Conservation (phyloP, 2,888 invertebrate genomes). For the Drosophila percnosoma region DNA sequence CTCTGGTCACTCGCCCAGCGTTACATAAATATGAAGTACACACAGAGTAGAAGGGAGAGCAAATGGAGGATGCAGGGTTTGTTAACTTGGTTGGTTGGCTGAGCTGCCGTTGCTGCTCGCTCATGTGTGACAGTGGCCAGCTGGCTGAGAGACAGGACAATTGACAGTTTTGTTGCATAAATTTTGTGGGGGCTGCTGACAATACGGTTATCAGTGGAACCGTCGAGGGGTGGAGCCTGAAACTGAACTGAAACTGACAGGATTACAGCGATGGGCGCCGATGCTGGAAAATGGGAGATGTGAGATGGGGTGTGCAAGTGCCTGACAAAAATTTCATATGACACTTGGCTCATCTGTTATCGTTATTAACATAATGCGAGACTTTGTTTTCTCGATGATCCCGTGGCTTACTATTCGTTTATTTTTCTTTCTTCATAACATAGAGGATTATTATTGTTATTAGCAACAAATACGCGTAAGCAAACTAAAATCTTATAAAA, state of each 20-base stretch:
- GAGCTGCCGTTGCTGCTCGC: constrained; percentile 48
- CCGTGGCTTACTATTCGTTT: constrained; percentile 22
- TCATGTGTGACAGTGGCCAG: constrained; percentile 68
- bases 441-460: constrained; percentile 19
- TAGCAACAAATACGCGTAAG: neutral
- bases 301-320: constrained; percentile 9
- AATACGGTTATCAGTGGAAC: constrained; percentile 29
- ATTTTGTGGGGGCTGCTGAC: constrained; percentile 46
- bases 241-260: constrained; percentile 51
- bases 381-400: constrained; percentile 41
- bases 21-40: constrained; percentile 55
- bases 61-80: neutral
- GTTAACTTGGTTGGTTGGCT: constrained; percentile 50
- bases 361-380: constrained; percentile 50
- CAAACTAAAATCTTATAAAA: neutral
- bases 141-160: constrained; percentile 55
- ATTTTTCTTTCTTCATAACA: constrained; percentile 5
- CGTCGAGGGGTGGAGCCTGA: constrained; percentile 1
- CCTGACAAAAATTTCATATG: constrained; percentile 48
- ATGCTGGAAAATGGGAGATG: constrained; percentile 1
- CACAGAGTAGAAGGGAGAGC: neutral
- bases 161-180: constrained; percentile 72
- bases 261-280: constrained; percentile 19
- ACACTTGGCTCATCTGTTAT: constrained; percentile 38
- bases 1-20: constrained; percentile 38